phyloP scores from a whole-genome alignment of 2,113 vertebrate species.

The Echinops telfairi region DNA sequence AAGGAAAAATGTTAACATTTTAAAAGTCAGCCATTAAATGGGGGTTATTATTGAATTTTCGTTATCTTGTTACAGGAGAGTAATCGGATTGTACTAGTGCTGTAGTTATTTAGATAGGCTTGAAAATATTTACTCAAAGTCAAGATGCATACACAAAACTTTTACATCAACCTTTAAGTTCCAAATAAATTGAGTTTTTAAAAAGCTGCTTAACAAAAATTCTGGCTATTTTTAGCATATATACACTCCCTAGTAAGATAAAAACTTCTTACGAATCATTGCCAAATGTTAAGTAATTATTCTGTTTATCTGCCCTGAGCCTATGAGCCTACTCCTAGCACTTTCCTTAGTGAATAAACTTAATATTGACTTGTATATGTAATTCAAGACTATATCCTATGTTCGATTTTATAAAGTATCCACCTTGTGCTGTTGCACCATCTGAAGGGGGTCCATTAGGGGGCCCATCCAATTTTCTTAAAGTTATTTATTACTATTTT shows the following conservation, averaged over 20 bases:
- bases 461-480: neutral
- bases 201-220: conserved; percentile 41
- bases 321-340: neutral
- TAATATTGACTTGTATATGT: neutral
- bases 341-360: neutral
- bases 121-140: conserved; percentile 61
- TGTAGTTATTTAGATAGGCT: conserved; percentile 46
- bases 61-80: conserved; percentile 62
- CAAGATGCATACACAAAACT: conserved; percentile 7
- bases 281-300: conserved; percentile 19
- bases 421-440: accelerated
- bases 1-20: conserved; percentile 74
- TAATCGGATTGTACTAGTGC: conserved; percentile 63
- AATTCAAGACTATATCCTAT: neutral
- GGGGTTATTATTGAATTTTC: conserved; percentile 59
- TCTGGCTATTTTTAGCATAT: neutral
- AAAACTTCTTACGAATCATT: neutral
- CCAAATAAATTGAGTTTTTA: conserved; percentile 2
- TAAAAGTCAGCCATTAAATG: conserved; percentile 72
- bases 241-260: neutral
- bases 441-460: neutral
- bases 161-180: neutral
- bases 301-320: neutral
- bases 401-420: neutral
- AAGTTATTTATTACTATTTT: neutral